Evolutionary conservation across 2,113 vertebrate species (phyloP).

Genomic region (Mugil cephalus): DNA sequence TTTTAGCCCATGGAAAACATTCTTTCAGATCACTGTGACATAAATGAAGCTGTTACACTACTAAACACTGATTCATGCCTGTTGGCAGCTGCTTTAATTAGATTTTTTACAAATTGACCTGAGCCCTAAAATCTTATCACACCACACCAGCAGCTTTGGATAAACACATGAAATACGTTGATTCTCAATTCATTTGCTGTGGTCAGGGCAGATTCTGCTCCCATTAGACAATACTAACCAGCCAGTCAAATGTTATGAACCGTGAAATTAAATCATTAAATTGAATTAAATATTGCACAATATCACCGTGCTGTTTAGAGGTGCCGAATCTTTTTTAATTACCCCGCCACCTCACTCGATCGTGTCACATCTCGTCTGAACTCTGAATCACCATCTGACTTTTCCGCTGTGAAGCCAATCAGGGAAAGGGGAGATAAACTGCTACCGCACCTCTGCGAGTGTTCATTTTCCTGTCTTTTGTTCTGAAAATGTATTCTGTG

Average conservation of each 20-base stretch:
- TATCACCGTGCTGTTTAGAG: slow-evolving; percentile 39
- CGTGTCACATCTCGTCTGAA: slow-evolving; percentile 10
- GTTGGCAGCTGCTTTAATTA: slow-evolving; percentile 9
- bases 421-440: slow-evolving; percentile 1
- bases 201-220: slow-evolving; percentile 46
- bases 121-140: background rate
- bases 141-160: slow-evolving; percentile 10
- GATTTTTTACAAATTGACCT: slow-evolving; percentile 4
- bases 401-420: background rate
- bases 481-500: slow-evolving; percentile 11
- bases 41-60: background rate
- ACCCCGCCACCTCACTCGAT: slow-evolving; percentile 18
- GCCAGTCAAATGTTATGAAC: slow-evolving; percentile 59
- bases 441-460: background rate
- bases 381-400: background rate
- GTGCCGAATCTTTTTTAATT: slow-evolving; percentile 46
- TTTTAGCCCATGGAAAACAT: no score
- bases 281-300: slow-evolving; percentile 59
- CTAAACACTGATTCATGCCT: background rate
- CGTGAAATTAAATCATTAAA: slow-evolving; percentile 67
- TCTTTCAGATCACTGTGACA: background rate
- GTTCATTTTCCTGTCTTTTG: slow-evolving; percentile 2
- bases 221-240: slow-evolving; percentile 50
- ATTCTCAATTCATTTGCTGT: slow-evolving; percentile 43
- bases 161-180: slow-evolving; percentile 39